phyloP scores from a whole-genome alignment of 2,113 vertebrate species.

The Apteryx owenii region DNA sequence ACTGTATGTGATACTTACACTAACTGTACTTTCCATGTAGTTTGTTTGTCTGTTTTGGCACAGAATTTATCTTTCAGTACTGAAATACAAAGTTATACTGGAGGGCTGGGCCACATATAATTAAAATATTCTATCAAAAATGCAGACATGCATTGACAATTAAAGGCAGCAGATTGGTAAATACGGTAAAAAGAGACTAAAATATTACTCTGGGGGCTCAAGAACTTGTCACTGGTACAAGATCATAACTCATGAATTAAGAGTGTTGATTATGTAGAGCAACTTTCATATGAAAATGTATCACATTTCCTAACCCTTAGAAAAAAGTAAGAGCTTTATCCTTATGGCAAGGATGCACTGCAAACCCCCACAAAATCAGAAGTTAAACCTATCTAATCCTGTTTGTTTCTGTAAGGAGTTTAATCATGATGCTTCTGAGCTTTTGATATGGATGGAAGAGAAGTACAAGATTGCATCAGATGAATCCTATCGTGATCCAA shows the following conservation, averaged over 20 bases:
- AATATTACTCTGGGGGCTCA: not conserved
- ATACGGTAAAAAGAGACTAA: not conserved
- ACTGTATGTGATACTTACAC: not conserved
- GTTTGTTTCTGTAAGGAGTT: constrained; percentile 80
- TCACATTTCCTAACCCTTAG: not conserved
- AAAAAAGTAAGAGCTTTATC: not conserved
- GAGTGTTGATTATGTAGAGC: not conserved
- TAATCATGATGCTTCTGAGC: constrained; percentile 81
- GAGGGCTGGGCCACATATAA: not conserved
- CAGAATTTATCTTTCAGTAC: not conserved
- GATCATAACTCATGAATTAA: not conserved
- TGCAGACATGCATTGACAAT: not conserved
- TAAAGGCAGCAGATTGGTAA: not conserved
- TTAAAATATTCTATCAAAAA: not conserved
- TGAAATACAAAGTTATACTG: not conserved
- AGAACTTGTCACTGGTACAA: not conserved
- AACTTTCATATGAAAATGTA: not conserved
- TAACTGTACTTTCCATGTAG: not conserved
- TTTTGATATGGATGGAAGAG: constrained; percentile 90
- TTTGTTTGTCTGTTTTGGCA: not conserved
- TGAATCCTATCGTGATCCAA: constrained; percentile 82
- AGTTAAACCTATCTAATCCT: not conserved
- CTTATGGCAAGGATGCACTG: not conserved
- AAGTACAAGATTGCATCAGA: constrained; percentile 83
- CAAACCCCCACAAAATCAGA: not conserved